Evolutionary conservation across 2,113 vertebrate species (phyloP), one percentile per base, ranked within the genome.

Genomic region (Poicephalus gulielmi): DNA sequence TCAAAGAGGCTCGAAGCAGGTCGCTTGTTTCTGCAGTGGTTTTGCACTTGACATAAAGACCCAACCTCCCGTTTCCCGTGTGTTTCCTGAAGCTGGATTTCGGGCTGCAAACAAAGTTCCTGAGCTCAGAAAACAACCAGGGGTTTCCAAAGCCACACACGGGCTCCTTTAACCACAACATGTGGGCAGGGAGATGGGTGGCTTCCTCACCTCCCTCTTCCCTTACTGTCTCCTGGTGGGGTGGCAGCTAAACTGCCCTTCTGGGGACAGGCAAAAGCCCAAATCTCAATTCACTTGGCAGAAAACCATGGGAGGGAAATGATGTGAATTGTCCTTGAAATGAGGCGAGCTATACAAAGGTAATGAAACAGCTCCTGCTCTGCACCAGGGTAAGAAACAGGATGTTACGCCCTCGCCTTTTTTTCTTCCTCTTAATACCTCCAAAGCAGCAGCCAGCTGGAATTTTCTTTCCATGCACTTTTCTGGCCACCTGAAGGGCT

Each of bases 51-150:
- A 2, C 10, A 2, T 25, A 53, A 70, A 86, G 94, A 73, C 76
- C 62, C 62, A 28, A 55, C 91, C 95, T 94, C 73, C 50, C 46
- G 35, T 76, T 66, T 78, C 69, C 70, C 22, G 5, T 49, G 62
- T n/a, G 49, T 66, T 96, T 94, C 95, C 95, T 92, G 86, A 75
- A 84, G 76, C 92, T 91, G 94, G 89, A 86, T 95, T 96, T 73
- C 6, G 0, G 43, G 43, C 94, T 94, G 67, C 57, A 79, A 16
- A 84, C 66, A 81, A 67, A 87, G 77, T 86, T 91, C 86, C 88
- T 84, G 83, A 95, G 88, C 86, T 83, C 67, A 13, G 35, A 77
- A 87, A 95, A 27, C 41, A 86, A 60, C 27, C 76, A 27, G 64
- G 18, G 25, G 57, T 74, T 94, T 79, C 62, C 71, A 84, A 69